Percentiles rank a stretch among this genome's conserved stretches.
Conservation (phyloP, 2,113 vertebrate species). For the Aplodontia rufa region DNA sequence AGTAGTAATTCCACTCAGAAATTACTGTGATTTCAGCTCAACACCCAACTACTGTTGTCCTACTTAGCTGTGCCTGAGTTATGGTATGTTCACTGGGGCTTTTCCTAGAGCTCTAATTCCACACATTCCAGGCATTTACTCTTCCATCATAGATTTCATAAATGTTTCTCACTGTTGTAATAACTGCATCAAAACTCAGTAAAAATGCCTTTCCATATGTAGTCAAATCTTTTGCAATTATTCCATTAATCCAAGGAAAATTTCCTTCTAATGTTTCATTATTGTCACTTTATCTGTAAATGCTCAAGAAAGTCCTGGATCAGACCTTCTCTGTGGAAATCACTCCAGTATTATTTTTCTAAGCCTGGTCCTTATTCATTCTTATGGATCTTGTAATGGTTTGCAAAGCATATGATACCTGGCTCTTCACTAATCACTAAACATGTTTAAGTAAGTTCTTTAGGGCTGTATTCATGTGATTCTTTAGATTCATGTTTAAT, state of each 20-base stretch:
- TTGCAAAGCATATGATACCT: neutral
- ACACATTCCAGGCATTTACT: neutral
- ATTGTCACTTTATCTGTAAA: neutral
- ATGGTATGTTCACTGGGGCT: neutral
- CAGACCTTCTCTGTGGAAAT: neutral
- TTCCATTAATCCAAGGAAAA: neutral
- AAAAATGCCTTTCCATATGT: neutral
- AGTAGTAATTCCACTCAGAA: neutral
- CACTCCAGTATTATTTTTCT: neutral
- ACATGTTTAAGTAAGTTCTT: neutral
- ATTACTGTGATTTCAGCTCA: neutral
- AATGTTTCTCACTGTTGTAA: neutral
- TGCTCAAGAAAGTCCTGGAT: neutral
- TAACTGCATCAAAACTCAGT: neutral
- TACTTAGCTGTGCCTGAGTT: neutral
- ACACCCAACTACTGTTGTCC: neutral
- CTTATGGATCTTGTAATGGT: neutral
- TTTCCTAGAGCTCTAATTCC: neutral
- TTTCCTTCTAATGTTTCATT: neutral
- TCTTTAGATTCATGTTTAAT: neutral
- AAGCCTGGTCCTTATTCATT: neutral
- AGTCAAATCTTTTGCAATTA: neutral
- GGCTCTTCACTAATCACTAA: neutral
- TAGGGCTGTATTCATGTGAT: neutral
- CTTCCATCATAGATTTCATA: neutral